A percentile compares a stretch with the other conserved stretches of the same genome.
phyloP scores from a whole-genome alignment of 1,140 invertebrate species.

The Halesus radiatus region DNA sequence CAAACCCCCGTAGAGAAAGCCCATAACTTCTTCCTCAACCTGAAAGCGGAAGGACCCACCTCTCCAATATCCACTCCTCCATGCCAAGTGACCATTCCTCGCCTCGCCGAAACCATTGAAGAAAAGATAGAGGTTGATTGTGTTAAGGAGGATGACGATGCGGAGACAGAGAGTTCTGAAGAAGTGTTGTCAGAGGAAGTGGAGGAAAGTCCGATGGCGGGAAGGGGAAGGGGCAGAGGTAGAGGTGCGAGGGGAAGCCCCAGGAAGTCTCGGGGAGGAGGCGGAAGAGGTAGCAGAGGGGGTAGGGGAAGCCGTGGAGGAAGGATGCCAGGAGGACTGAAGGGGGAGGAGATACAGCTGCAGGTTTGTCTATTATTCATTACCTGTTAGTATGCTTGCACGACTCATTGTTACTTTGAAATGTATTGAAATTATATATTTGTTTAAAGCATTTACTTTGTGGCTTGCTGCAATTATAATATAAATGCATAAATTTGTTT shows the following conservation, averaged over 20 bases:
- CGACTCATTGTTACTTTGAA: too few species aligned
- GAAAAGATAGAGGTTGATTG: background rate
- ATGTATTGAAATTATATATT: too few species aligned
- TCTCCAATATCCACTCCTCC: conserved; percentile 55
- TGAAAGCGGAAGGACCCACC: conserved; percentile 58
- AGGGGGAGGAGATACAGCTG: conserved; percentile 51
- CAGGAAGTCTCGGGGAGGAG: conserved; percentile 20
- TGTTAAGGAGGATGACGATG: background rate
- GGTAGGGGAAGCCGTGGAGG: conserved; percentile 22
- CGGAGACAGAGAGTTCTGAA: conserved; percentile 21
- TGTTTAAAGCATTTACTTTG: too few species aligned
- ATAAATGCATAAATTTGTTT: too few species aligned
- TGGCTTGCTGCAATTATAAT: too few species aligned
- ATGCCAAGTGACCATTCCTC: conserved; percentile 62
- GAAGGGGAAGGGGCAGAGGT: conserved; percentile 41
- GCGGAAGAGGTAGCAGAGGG: conserved; percentile 6
- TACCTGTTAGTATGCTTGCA: too few species aligned
- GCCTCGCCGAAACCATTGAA: conserved; percentile 54
- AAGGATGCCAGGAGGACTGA: background rate
- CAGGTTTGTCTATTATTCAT: conserved; percentile 41
- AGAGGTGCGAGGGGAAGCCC: conserved; percentile 39
- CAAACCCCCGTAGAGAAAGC: conserved; percentile 54
- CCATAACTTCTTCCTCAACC: conserved; percentile 57
- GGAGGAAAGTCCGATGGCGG: background rate
- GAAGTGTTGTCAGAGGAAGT: background rate